Evolutionary conservation across 2,113 vertebrate species (phyloP).

Genomic region (Chinchilla lanigera): DNA sequence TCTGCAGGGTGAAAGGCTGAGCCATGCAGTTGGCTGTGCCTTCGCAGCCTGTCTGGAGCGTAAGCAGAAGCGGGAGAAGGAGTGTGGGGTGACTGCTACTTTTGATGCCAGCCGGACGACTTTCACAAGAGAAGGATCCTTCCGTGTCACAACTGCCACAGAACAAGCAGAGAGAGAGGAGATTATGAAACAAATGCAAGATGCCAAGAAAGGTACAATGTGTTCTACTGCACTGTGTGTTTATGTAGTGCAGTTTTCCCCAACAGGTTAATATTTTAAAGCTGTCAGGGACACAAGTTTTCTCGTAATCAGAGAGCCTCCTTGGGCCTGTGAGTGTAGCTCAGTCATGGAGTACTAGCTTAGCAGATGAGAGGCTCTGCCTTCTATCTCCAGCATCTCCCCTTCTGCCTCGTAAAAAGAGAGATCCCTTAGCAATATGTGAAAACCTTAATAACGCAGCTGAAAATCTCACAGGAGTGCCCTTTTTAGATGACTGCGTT

Average conservation of each 20-base stretch:
- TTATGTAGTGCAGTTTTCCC: not conserved
- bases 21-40: slow-evolving; percentile 98
- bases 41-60: slow-evolving; percentile 98
- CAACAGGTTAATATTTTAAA: slow-evolving; percentile 31
- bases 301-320: slow-evolving; percentile 3
- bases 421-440: not conserved
- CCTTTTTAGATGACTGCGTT: not conserved
- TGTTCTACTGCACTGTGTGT: not conserved
- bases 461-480: slow-evolving; percentile 8
- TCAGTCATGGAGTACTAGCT: not conserved
- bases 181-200: slow-evolving; percentile 97
- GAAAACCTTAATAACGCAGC: slow-evolving; percentile 47
- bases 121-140: slow-evolving; percentile 98
- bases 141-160: slow-evolving; percentile 97
- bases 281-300: not conserved
- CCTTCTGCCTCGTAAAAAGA: not conserved
- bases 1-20: slow-evolving; percentile 95
- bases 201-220: slow-evolving; percentile 94
- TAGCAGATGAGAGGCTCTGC: not conserved
- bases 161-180: slow-evolving; percentile 98
- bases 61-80: slow-evolving; percentile 99
- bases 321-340: not conserved
- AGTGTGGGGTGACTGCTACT: slow-evolving; percentile 98
- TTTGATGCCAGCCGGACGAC: slow-evolving; percentile 99
- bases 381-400: too few relatives aligned